Base-by-base conservation (phyloP, 2,797 vertebrate genomes). In the Spondyliosoma cantharus region DNA sequence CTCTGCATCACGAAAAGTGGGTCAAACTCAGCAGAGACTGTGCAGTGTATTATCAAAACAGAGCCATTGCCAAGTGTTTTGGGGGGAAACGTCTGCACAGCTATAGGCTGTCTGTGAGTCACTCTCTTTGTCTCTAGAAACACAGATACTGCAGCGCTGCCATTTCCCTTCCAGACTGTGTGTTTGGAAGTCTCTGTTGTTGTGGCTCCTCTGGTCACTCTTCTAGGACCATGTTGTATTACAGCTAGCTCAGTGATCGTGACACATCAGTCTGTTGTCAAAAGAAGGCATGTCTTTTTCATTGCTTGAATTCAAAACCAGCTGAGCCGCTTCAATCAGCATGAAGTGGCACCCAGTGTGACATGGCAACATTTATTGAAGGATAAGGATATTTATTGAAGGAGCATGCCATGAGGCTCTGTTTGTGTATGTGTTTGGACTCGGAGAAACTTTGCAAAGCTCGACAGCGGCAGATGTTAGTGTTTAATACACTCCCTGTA, bases 1-100 rank as follows among this genome's bases (percentile, higher is more conserved):
- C 76, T 82, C 71, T 63, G 62, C 49, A 59, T 83, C 75, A 50
- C 27, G 32, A 75, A 85, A 92, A 92, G 80, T 91, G 90, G 90
- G 90, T 90, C 86, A 91, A 78, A 87, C 65, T 74, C 71, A 56
- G 60, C 48, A 70, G 72, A 80, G 66, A 32, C 74, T 74, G 54
- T 76, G 76, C 60, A 66, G 69, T 49, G 48, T 64, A 46, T 90
- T 86, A 87, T 86, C 67, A 85, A 83, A 89, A 80, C 86, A 87
- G 52, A 71, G 32, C 7, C 67, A 27, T 20, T 77, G 68, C 71
- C 74, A 84, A 85, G 67, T 59, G 46, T 78, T 74, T 3, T 4
- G 61, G 66, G 68, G 32, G 57, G 54, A 74, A 75, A 50, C 4
- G 71, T 79, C 24, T 74, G 43, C 58, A 24, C 42, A 61, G 71